Evolutionary conservation across 2,113 vertebrate species (phyloP).

Genomic region (Grammomys surdaster): DNA sequence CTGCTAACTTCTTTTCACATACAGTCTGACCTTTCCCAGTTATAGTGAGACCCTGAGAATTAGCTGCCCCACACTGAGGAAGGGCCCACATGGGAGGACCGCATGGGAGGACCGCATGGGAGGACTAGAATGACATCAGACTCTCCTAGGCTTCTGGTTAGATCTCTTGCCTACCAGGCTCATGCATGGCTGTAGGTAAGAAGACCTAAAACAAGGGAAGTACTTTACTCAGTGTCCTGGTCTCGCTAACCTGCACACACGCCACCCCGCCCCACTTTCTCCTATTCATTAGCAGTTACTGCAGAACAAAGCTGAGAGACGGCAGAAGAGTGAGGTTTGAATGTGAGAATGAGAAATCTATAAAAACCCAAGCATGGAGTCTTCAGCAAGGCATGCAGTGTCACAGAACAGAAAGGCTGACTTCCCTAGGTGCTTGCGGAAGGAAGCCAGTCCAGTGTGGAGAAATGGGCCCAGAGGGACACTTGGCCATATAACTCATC

Average conservation of each 20-base stretch:
- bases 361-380: not conserved
- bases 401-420: not conserved
- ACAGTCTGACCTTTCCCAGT: not conserved
- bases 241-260: not conserved
- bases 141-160: not conserved
- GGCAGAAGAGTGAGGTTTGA: not conserved
- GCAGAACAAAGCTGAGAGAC: not conserved
- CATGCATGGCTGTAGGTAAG: not conserved
- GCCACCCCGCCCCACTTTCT: not conserved
- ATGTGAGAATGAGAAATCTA: not conserved
- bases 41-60: not conserved
- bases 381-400: not conserved
- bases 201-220: not conserved
- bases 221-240: not conserved
- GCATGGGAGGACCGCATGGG: not conserved
- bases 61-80: not conserved
- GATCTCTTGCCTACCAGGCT: not conserved
- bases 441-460: not conserved
- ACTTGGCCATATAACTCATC: not conserved
- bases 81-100: not conserved
- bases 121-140: not conserved
- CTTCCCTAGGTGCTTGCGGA: not conserved
- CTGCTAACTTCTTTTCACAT: not conserved
- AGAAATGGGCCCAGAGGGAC: not conserved
- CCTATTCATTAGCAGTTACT: not conserved